Conservation (phyloP, 2,888 invertebrate genomes). For the Scaptomyza flava region DNA sequence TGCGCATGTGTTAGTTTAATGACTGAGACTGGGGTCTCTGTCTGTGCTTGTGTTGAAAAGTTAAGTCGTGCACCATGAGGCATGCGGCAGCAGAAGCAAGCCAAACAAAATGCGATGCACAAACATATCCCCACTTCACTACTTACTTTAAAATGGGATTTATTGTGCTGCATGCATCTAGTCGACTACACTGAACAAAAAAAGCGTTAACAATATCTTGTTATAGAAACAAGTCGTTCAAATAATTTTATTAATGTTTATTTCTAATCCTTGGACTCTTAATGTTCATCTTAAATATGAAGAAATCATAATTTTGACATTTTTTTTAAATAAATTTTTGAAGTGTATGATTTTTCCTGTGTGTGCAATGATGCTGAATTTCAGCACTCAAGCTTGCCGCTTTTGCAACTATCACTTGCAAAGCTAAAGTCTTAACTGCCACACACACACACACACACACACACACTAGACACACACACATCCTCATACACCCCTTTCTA, state of each 20-base stretch:
- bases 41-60: slow-evolving; percentile 60
- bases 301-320: neutral
- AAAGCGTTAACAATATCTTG: neutral
- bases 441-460: slow-evolving; percentile 8
- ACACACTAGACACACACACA: neutral
- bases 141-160: slow-evolving; percentile 66
- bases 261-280: neutral
- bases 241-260: neutral
- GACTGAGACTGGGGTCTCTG: slow-evolving; percentile 39
- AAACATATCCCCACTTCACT: slow-evolving; percentile 36
- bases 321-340: neutral
- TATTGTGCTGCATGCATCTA: slow-evolving; percentile 49
- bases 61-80: slow-evolving; percentile 60
- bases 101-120: slow-evolving; percentile 40
- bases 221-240: too few species aligned
- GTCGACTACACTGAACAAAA: slow-evolving; percentile 1
- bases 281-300: neutral
- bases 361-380: slow-evolving; percentile 66
- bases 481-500: neutral
- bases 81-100: slow-evolving; percentile 38
- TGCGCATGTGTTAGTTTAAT: slow-evolving; percentile 51
- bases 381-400: slow-evolving; percentile 59
- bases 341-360: neutral
- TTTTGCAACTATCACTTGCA: slow-evolving; percentile 46
- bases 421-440: slow-evolving; percentile 45